These are phyloP conservation scores for Alloplasta piceator DNA, from an alignment of 2,888 invertebrate species.

Conservation along the genomic window DNA sequence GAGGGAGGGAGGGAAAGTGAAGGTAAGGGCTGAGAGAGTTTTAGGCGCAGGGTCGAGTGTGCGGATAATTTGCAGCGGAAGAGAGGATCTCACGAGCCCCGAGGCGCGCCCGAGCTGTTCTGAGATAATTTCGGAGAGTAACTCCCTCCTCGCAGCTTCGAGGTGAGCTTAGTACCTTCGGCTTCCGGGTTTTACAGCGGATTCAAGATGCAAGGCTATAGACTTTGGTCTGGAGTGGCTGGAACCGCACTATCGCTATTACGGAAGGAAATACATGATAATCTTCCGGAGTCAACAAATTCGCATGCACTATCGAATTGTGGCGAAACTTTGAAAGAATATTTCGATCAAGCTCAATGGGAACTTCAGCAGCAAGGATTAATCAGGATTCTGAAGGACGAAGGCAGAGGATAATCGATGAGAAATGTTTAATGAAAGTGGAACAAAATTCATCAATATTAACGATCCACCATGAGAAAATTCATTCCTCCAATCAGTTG, in stretches of 20 bases:
- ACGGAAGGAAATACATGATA: neutral
- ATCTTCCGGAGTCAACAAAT: constrained; percentile 3
- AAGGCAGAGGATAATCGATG: neutral
- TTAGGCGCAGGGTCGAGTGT: constrained; percentile 41
- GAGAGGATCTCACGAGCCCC: constrained; percentile 56
- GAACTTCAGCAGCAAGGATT: no score
- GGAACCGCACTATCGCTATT: constrained; percentile 11
- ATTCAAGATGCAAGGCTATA: constrained; percentile 16
- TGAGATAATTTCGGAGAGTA: constrained; percentile 75
- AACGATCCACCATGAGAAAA: constrained; percentile 31
- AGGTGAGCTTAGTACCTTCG: constrained; percentile 58
- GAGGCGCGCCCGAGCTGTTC: constrained; percentile 58
- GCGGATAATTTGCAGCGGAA: constrained; percentile 73
- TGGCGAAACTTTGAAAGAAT: no score
- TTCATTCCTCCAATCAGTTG: constrained; percentile 41
- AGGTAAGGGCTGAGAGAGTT: constrained; percentile 62
- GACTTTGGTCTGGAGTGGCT: neutral
- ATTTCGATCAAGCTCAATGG: no score
- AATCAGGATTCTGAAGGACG: neutral
- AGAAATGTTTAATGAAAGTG: neutral
- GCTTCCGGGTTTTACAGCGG: constrained; percentile 49
- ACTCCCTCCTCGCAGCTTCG: constrained; percentile 60
- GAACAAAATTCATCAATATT: constrained; percentile 36
- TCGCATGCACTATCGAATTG: neutral
- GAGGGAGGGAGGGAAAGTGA: constrained; percentile 18